A percentile compares a stretch with the other conserved stretches of the same genome.
phyloP scores from a whole-genome alignment of 2,888 invertebrate species.

The Calliphora vomitoria region DNA sequence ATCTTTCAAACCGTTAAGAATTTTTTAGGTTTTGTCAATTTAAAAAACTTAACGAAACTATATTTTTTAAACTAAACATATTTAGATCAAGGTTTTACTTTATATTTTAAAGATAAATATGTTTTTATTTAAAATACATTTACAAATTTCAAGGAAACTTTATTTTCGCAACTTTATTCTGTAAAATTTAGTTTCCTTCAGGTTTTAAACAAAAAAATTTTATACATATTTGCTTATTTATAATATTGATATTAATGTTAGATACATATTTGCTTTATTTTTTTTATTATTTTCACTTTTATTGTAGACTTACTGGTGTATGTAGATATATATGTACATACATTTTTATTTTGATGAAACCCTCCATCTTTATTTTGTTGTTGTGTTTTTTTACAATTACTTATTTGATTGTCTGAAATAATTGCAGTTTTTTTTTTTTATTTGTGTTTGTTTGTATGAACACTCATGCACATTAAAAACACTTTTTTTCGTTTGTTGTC shows the following conservation, averaged over 20 bases:
- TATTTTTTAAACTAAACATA: not conserved
- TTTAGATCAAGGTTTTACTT: too few species aligned
- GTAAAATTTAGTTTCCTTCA: too few species aligned
- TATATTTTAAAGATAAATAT: too few species aligned
- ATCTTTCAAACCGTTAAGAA: too few species aligned
- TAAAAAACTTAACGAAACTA: constrained; percentile 5
- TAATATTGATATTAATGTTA: constrained; percentile 26
- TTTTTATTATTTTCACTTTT: not conserved
- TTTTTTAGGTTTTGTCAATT: too few species aligned
- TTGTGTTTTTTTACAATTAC: constrained; percentile 30
- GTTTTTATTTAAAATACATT: too few species aligned
- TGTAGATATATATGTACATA: not conserved
- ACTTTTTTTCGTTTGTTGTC: constrained; percentile 14
- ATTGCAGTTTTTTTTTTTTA: constrained; percentile 60
- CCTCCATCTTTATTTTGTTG: constrained; percentile 7
- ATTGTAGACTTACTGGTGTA: not conserved
- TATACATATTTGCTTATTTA: constrained; percentile 1
- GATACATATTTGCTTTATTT: constrained; percentile 2
- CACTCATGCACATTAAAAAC: constrained; percentile 5
- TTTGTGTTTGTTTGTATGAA: not conserved
- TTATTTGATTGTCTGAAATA: constrained; percentile 57
- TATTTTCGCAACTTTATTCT: too few species aligned
- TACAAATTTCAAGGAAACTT: too few species aligned
- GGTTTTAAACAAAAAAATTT: not conserved
- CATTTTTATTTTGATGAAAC: constrained; percentile 3